Evolutionary conservation across 2,797 vertebrate species (phyloP), one percentile per base, ranked within the genome.

Genomic region (Microctenopoma steveboyesi): DNA sequence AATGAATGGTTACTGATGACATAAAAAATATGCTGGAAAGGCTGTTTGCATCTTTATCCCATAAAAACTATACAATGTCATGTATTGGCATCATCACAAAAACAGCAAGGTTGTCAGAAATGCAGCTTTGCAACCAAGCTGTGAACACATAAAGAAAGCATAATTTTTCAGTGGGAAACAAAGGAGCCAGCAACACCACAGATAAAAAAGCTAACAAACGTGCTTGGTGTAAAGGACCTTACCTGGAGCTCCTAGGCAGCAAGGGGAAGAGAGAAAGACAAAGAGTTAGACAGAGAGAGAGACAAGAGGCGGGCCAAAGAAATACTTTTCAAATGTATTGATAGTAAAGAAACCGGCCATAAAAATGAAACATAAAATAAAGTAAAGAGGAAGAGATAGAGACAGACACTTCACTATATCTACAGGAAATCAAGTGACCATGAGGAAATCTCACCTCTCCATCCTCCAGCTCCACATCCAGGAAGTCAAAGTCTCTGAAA

Each of bases 191-290:
- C 78, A 83, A 88, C 84, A 90, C 79, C 84, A 85, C 81, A 91
- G 78, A 51, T 75, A 81, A 40, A 79, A 67, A 83, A 88, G 82
- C 87, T 83, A 55, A 86, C 85, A 84, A 74, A 76, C 59, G 72
- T 86, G 81, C 79, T 89, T 64, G 67, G 63, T 83, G 74, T 82
- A 59, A 84, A 73, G 79, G 60, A 78, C 82, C 97, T 98, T 98
- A 99, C 98, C 98, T 99, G 98, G 87, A 99, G 96, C 93, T 99
- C 98, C 98, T 99, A 90, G 91, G 94, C 89, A 93, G 96, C 96
- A 89, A 92, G 94, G 91, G 94, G 94, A 94, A 95, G 82, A 90
- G 82, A 92, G 83, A 91, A 79, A 93, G 84, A 92, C 76, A 92
- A 74, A 85, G 76, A 76, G 84, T 91, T 90, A 92, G 80, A 89